Evolutionary conservation across 2,113 vertebrate species (phyloP), one percentile per base, ranked within the genome.

Genomic region (Okapia johnstoni): DNA sequence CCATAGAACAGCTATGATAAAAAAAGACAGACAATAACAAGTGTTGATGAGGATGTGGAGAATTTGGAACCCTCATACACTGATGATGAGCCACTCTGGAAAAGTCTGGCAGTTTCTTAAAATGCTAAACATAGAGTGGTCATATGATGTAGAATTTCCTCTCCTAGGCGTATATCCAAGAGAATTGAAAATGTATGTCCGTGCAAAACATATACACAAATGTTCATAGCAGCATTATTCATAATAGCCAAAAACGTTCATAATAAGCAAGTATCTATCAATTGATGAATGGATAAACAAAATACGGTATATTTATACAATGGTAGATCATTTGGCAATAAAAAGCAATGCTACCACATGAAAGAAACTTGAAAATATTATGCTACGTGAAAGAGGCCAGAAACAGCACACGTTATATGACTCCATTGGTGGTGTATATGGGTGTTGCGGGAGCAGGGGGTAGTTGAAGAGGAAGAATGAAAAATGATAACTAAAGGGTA

Each of bases 141-240:
- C 16, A n/a, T 48, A 76, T 36, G 46, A 57, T 43, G 25, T 5
- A 84, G 13, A 25, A 93, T 54, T 89, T 89, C 57, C 33, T 55
- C 85, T 77, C 46, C n/a, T 70, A n/a, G 23, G 46, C 40, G 50
- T 54, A 23, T 93, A 46, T 70, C 17, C 30, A 58, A 79, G 50
- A 92, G 58, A 87, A 83, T 0, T 96, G 43, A 60, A 88, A 96
- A 30, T 43, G 10, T 79, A 88, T 57, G 60, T 73, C 43, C 30
- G 25, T 66, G 26, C 14, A 84, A 77, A 92, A 50, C 36, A 63
- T 40, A 17, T 70, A 87, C 25, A 52, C 17, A 52, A 79, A 60
- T 77, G 25, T 85, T 85, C 8, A 28, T 58, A 95, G 26, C 28
- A 89, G 17, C 52, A 73, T 84, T 88, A 85, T 85, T 92, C 21